These are phyloP conservation scores for Caiman crocodilus DNA, from an alignment of 2,797 vertebrate genomes.

Conservation along the genomic window DNA sequence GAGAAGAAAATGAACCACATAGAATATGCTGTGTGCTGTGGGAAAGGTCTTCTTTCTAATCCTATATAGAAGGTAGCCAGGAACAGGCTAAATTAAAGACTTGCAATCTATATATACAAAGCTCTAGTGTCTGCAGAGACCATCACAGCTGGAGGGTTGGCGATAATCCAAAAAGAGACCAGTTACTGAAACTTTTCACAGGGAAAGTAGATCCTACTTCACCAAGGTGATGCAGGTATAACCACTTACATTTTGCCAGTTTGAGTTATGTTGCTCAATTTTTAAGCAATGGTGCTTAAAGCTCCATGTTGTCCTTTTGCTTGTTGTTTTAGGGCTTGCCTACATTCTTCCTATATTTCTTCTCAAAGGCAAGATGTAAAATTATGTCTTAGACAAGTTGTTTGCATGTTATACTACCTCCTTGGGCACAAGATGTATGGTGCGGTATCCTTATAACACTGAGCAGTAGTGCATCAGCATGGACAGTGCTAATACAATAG, in stretches of 20 bases:
- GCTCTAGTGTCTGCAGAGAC: not conserved
- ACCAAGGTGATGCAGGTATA: not conserved
- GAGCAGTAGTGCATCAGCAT: too few relatives aligned
- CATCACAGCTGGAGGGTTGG: not conserved
- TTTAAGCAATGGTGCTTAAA: not conserved
- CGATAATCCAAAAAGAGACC: not conserved
- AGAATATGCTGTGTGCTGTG: not conserved
- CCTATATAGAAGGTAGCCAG: not conserved
- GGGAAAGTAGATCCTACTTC: not conserved
- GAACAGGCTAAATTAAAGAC: not conserved
- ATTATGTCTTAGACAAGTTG: not conserved
- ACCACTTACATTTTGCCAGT: not conserved
- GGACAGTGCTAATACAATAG: too few relatives aligned
- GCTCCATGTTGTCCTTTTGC: not conserved
- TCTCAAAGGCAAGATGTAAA: constrained; percentile 18
- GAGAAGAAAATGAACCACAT: not conserved
- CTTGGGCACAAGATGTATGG: too few relatives aligned
- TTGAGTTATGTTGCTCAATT: not conserved
- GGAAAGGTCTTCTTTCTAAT: rapidly evolving
- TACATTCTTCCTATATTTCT: not conserved
- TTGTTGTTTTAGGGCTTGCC: not conserved
- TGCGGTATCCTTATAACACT: too few relatives aligned
- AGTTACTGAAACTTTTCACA: not conserved
- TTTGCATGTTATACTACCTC: not conserved
- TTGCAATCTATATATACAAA: not conserved